phyloP scores from a whole-genome alignment of 2,797 vertebrate species.

The Melanotaenia boesemani region DNA sequence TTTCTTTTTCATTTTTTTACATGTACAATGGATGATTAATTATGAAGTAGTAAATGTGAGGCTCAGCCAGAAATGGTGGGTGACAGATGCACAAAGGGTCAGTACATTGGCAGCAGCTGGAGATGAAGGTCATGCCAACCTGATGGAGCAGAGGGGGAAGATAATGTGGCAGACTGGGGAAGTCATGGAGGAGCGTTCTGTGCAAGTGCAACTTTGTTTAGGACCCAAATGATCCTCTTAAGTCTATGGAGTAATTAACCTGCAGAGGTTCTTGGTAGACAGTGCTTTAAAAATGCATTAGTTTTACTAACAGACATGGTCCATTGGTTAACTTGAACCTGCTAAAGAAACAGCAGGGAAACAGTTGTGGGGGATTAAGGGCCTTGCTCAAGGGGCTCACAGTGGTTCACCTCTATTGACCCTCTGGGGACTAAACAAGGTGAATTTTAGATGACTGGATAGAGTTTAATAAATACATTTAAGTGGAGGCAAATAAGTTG shows the following conservation, averaged over 20 bases:
- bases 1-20: slow-evolving; percentile 32
- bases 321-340: background rate
- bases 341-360: too few species aligned
- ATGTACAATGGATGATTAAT: slow-evolving; percentile 75
- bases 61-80: slow-evolving; percentile 64
- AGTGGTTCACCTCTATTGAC: too few species aligned
- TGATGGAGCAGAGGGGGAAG: slow-evolving; percentile 51
- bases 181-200: slow-evolving; percentile 30
- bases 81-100: slow-evolving; percentile 81
- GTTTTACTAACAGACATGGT: background rate
- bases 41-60: slow-evolving; percentile 66
- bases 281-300: background rate
- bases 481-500: background rate
- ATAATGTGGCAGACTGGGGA: slow-evolving; percentile 55
- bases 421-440: background rate
- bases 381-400: too few species aligned
- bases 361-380: too few species aligned
- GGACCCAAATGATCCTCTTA: slow-evolving; percentile 27
- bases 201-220: slow-evolving; percentile 23
- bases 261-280: slow-evolving; percentile 3
- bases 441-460: background rate
- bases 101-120: slow-evolving; percentile 80
- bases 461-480: background rate
- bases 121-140: slow-evolving; percentile 82
- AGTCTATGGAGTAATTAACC: slow-evolving; percentile 27